Conservation (phyloP, 2,113 vertebrate species). For the Tachuris rubrigastra region DNA sequence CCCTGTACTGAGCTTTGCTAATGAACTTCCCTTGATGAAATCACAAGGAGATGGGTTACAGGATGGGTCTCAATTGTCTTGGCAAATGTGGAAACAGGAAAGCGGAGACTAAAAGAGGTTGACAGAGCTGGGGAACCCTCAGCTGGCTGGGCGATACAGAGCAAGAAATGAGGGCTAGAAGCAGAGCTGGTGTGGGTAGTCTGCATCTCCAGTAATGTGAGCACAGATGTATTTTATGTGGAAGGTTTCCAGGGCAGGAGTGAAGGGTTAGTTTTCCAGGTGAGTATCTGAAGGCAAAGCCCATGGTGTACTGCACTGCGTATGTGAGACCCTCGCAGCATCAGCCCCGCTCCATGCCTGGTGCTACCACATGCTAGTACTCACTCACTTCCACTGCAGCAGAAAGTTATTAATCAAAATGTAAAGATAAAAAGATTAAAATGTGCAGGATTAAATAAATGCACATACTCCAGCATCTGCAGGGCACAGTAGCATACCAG, state of each 20-base stretch:
- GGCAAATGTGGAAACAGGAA: background rate
- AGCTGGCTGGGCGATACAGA: too few relatives aligned
- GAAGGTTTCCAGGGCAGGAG: background rate
- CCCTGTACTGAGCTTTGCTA: background rate
- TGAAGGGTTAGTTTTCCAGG: background rate
- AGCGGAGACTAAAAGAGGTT: background rate
- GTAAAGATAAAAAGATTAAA: background rate
- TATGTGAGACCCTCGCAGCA: background rate
- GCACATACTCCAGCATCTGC: background rate
- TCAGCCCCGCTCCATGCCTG: accelerated
- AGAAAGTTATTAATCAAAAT: background rate
- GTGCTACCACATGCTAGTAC: accelerated
- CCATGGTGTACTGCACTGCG: accelerated
- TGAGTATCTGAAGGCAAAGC: background rate
- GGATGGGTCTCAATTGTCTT: background rate
- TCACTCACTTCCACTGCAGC: background rate
- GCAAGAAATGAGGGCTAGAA: accelerated
- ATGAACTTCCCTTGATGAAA: background rate
- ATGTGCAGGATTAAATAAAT: background rate
- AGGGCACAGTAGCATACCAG: background rate
- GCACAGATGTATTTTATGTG: background rate
- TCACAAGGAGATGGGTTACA: background rate
- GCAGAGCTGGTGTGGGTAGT: background rate
- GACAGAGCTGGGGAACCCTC: background rate
- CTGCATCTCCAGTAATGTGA: background rate